These are phyloP conservation scores for Neodiprion lecontei DNA, from an alignment of 1,140 invertebrate species.

Conservation along the genomic window DNA sequence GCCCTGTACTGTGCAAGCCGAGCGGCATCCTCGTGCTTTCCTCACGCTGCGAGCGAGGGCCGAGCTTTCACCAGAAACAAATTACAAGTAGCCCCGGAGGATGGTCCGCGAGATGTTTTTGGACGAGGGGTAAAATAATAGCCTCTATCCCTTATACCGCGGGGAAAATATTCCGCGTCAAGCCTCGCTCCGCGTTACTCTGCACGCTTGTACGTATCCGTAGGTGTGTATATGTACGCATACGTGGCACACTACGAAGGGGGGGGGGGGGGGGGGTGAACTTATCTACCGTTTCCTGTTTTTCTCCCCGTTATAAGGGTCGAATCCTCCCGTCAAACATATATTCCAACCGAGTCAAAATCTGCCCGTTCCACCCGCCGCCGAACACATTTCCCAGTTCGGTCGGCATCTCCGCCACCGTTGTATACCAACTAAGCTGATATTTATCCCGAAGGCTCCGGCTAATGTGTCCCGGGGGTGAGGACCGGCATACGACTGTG, in stretches of 20 bases:
- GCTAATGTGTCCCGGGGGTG: neutral
- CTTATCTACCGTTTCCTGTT: neutral
- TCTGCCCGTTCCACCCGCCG: neutral
- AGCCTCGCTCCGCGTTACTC: neutral
- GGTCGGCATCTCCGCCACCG: neutral
- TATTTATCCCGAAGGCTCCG: neutral
- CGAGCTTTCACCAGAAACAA: neutral
- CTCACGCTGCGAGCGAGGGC: too few species aligned
- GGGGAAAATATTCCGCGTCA: too few species aligned
- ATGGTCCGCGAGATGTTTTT: too few species aligned
- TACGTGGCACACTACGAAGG: too few species aligned
- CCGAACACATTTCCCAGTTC: neutral
- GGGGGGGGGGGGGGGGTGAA: neutral
- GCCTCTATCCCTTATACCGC: too few species aligned
- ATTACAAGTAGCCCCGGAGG: neutral
- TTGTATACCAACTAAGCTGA: neutral
- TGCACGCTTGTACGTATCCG: too few species aligned
- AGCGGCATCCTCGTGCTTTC: too few species aligned
- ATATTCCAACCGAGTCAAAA: slow-evolving; percentile 2
- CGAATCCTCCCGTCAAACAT: neutral
- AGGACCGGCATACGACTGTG: neutral
- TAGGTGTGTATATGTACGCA: too few species aligned
- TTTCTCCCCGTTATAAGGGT: neutral
- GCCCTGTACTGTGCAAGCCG: neutral
- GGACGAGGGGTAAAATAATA: neutral